A percentile compares a stretch with the other conserved stretches of the same genome.
These are phyloP conservation scores for Ophion costatus DNA, from an alignment of 2,888 invertebrate species.

Conservation along the genomic window DNA sequence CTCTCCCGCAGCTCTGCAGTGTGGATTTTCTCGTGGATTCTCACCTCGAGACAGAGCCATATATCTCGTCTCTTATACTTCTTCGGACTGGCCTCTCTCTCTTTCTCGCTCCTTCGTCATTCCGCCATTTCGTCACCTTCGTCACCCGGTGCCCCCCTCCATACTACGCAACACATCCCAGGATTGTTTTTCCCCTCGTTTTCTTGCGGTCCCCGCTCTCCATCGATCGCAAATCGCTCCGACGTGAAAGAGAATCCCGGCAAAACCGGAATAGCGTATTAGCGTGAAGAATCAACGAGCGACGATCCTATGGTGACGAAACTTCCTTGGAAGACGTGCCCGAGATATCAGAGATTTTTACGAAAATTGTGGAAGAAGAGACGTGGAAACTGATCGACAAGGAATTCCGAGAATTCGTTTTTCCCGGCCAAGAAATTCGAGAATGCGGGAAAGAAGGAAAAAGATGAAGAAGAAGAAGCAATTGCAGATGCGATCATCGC, in stretches of 20 bases:
- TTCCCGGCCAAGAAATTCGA: background rate
- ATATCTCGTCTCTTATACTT: constrained; percentile 40
- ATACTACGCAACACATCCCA: constrained; percentile 22
- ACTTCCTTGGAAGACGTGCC: background rate
- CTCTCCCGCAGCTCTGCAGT: constrained; percentile 22
- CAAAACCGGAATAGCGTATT: constrained; percentile 17
- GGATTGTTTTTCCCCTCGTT: constrained; percentile 34
- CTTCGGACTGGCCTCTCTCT: constrained; percentile 48
- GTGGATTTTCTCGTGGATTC: constrained; percentile 32
- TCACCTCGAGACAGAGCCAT: constrained; percentile 7
- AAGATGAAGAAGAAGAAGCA: constrained; percentile 7
- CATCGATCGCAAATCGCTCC: constrained; percentile 23
- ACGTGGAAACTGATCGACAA: background rate
- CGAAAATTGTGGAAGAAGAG: background rate
- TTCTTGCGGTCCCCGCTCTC: constrained; percentile 38
- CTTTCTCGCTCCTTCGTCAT: background rate
- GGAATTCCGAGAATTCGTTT: constrained; percentile 13
- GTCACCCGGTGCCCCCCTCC: too few species aligned
- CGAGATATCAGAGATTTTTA: background rate
- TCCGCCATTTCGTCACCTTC: constrained; percentile 13
- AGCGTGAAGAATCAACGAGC: background rate
- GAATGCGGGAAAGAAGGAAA: background rate
- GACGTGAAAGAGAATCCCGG: background rate
- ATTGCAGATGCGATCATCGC: background rate
- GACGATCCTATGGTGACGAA: background rate